Evolutionary conservation across 2,797 vertebrate species (phyloP).

Genomic region (Nyctibius grandis): DNA sequence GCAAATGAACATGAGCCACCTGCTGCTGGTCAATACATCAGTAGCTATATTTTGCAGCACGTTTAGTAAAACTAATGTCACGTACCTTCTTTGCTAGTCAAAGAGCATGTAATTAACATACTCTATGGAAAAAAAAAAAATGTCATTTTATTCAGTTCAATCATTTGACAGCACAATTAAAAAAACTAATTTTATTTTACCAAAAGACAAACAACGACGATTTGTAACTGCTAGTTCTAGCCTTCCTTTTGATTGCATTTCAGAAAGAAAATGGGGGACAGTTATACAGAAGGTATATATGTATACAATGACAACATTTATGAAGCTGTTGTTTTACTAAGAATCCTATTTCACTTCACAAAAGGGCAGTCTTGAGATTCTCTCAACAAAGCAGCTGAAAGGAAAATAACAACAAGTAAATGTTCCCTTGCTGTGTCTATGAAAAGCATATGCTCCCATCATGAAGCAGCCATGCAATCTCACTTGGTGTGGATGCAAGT

Average conservation of each 20-base stretch:
- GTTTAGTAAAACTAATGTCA: background rate
- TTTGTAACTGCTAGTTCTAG: background rate
- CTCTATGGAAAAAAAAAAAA: background rate
- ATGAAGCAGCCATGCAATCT: background rate
- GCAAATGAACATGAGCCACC: background rate
- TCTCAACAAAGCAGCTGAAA: slow-evolving; percentile 28
- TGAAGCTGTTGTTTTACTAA: slow-evolving; percentile 19
- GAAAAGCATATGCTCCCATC: slow-evolving; percentile 40
- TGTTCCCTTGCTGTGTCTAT: background rate
- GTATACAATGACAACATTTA: background rate
- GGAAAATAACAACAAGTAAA: slow-evolving; percentile 6
- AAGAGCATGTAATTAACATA: background rate
- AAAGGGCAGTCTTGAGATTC: slow-evolving; percentile 18
- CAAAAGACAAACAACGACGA: background rate
- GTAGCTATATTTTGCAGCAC: background rate
- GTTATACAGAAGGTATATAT: background rate
- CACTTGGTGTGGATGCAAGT: background rate
- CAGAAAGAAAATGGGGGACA: slow-evolving; percentile 2
- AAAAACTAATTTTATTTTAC: background rate
- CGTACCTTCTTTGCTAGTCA: background rate
- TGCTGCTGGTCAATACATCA: background rate
- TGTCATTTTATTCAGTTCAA: background rate
- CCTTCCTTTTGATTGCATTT: slow-evolving; percentile 20
- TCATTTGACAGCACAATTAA: background rate
- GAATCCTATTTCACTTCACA: background rate